Evolutionary conservation across 2,113 vertebrate genomes (phyloP).

Genomic region (Gulo gulo): DNA sequence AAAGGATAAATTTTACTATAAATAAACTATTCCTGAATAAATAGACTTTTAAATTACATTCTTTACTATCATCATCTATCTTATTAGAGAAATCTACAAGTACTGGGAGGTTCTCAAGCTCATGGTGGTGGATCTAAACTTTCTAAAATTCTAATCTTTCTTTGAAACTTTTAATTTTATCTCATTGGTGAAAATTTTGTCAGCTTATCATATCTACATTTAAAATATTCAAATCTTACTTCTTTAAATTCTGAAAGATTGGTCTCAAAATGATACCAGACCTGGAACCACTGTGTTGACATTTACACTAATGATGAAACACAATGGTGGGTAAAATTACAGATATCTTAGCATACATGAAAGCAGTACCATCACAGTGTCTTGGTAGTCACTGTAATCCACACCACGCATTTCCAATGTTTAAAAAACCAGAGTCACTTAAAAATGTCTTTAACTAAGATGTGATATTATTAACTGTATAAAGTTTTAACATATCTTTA

Average conservation of each 20-base stretch:
- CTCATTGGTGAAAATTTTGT: not conserved
- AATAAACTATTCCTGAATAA: not conserved
- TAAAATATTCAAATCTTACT: not conserved
- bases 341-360: not conserved
- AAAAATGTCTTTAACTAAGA: not conserved
- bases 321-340: not conserved
- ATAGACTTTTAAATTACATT: not conserved
- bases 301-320: not conserved
- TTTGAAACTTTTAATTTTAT: not conserved
- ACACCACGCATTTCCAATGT: not conserved
- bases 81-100: not conserved
- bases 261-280: not conserved
- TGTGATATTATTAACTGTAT: not conserved
- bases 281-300: not conserved
- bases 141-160: not conserved
- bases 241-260: not conserved
- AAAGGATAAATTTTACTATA: not conserved
- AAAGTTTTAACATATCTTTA: not conserved
- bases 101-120: not conserved
- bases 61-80: not conserved
- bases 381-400: not conserved
- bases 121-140: not conserved
- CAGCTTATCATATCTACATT: not conserved
- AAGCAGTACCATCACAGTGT: not conserved
- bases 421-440: not conserved